phyloP scores from a whole-genome alignment of 2,888 invertebrate species.

The Dicroscelio sp. region DNA sequence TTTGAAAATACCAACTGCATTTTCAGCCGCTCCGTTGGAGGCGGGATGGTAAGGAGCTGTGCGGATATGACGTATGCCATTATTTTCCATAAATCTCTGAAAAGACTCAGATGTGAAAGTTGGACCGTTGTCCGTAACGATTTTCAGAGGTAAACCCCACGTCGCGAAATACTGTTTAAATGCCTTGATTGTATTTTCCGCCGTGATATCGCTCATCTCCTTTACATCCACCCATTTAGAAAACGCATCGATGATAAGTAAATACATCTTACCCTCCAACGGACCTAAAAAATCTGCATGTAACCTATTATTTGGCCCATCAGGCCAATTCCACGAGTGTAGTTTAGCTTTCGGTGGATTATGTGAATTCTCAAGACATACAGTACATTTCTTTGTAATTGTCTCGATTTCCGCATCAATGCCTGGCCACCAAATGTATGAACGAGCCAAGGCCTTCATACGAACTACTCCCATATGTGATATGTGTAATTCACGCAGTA shows the following conservation, averaged over 20 bases:
- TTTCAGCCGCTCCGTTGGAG: slow-evolving; percentile 68
- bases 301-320: too few relatives aligned
- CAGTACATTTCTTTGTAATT: slow-evolving; percentile 58
- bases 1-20: slow-evolving; percentile 76
- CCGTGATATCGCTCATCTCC: not conserved
- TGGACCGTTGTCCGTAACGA: slow-evolving; percentile 83
- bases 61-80: slow-evolving; percentile 45
- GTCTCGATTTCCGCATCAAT: slow-evolving; percentile 86
- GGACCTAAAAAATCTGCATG: too few relatives aligned
- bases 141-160: slow-evolving; percentile 74
- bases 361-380: slow-evolving; percentile 59
- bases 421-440: slow-evolving; percentile 72
- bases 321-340: too few relatives aligned
- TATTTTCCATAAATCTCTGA: slow-evolving; percentile 48
- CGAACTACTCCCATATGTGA: slow-evolving; percentile 85
- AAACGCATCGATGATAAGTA: too few relatives aligned
- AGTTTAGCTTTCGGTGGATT: too few relatives aligned
- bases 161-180: slow-evolving; percentile 73
- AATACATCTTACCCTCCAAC: too few relatives aligned
- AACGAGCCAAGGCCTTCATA: slow-evolving; percentile 86
- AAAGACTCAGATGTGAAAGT: slow-evolving; percentile 57
- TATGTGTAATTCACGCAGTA: slow-evolving; percentile 56
- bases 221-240: too few relatives aligned
- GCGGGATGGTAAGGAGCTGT: slow-evolving; percentile 73
- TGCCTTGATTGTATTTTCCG: not conserved